A percentile compares a stretch with the other conserved stretches of the same genome.
Conservation (phyloP, 2,888 invertebrate species). For the Nemoura dubitans region DNA sequence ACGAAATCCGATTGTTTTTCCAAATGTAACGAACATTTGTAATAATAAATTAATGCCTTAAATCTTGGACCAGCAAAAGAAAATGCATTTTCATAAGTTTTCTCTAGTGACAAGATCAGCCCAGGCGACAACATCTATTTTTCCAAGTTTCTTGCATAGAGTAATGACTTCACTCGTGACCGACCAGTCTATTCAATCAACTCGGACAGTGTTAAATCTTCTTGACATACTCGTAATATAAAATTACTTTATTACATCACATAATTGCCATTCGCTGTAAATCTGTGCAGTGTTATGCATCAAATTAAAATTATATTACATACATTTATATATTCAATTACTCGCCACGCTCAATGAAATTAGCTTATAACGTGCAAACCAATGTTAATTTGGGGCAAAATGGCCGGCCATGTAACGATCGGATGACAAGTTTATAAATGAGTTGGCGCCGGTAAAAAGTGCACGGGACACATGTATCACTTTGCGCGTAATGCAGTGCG, state of each 20-base stretch:
- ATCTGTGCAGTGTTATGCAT: background rate
- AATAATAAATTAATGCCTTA: too few relatives aligned
- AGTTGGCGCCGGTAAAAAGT: background rate
- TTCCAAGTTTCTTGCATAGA: too few relatives aligned
- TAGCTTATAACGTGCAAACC: background rate
- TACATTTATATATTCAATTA: constrained; percentile 12
- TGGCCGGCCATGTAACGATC: background rate
- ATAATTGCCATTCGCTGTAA: background rate
- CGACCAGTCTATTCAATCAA: too few relatives aligned
- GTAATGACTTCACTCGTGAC: too few relatives aligned
- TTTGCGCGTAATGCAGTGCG: background rate
- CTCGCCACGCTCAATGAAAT: background rate
- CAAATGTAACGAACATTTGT: too few relatives aligned
- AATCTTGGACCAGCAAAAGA: too few relatives aligned
- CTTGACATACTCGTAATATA: background rate
- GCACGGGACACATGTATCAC: background rate
- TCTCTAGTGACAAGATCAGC: too few relatives aligned
- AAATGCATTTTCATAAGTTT: too few relatives aligned
- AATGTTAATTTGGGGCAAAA: background rate
- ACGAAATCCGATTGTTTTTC: too few relatives aligned
- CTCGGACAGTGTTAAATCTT: too few relatives aligned
- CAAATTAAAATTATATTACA: background rate
- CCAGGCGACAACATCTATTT: too few relatives aligned
- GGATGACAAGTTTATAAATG: background rate
- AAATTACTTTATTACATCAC: background rate